Evolutionary conservation across 2,113 vertebrate genomes (phyloP).

Genomic region (Mormoops blainvillei): DNA sequence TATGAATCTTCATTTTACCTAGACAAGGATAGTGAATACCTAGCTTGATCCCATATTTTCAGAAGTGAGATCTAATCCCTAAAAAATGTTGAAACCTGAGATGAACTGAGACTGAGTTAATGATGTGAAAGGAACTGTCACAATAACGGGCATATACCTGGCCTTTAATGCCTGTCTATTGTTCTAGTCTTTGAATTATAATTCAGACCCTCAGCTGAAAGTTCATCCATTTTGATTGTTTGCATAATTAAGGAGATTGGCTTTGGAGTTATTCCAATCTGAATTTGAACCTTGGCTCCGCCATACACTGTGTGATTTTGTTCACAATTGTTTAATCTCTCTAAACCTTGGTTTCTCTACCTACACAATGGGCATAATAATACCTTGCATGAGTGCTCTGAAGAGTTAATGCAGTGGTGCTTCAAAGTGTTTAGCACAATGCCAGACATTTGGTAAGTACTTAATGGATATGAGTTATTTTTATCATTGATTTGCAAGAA

Average conservation of each 20-base stretch:
- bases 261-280: background rate
- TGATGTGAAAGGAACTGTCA: background rate
- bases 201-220: background rate
- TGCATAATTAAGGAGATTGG: background rate
- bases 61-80: background rate
- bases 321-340: background rate
- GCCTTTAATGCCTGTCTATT: background rate
- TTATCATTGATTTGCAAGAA: background rate
- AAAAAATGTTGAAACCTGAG: background rate
- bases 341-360: background rate
- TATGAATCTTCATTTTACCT: background rate
- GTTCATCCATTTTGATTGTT: background rate
- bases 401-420: background rate
- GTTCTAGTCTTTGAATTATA: background rate
- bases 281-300: background rate
- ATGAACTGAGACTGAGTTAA: background rate
- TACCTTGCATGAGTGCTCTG: background rate
- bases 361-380: background rate
- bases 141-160: background rate
- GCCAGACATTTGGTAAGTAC: background rate
- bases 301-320: background rate
- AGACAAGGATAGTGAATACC: background rate
- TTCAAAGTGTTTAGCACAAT: background rate
- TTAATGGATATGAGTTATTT: background rate
- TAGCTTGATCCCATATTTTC: conserved; percentile 21